Evolutionary conservation across 2,888 invertebrate species (phyloP), one percentile per base, ranked within the genome.

Genomic region (Calameuta idolon): DNA sequence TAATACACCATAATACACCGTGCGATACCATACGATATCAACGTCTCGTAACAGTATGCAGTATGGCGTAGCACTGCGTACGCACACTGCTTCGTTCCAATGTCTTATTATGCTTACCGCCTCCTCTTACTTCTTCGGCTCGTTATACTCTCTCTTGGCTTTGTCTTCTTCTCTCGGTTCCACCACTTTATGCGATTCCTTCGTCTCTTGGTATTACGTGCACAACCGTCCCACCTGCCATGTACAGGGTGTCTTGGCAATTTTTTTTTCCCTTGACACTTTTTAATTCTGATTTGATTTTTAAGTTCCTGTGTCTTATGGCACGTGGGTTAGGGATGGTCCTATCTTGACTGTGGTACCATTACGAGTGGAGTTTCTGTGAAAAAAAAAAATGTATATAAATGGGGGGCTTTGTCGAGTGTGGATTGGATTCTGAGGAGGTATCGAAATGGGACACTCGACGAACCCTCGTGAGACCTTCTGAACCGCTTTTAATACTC

Each of bases 171-270:
- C 71, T 71, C 71, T 33, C 12, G 31, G 12, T 1, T 34, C 71
- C 71, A 33, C 71, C 71, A 33, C 71, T 71, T 34, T 34, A 55
- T 55, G 23, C 71, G 33, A 71, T 71, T 15, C 71, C 31, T 34
- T 34, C 34, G 33, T 71, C 23, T 40, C 4, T 55, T 55, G 40
- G 5, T 23, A 55, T 15, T 33, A 33, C 71, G 15, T 71, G 71
- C 71, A 71, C 69, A 30, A 4, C 15, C 71, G 33, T 15, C 33
- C 71, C 71, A 71, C 71, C 71, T 71, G 71, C 71, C 71, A 71
- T 11, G 12, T 71, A 71, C 71, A 71, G 71, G 71, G 71, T 71
- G 71, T 71, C 71, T 34, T 34, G 31, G 23, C 12, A 71, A 11
- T 15, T 69, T 33, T 69, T 33, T 9, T 30, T 34, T 33, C 31